These are phyloP conservation scores for Bovichtus variegatus DNA, from an alignment of 2,797 vertebrate genomes.

Conservation along the genomic window DNA sequence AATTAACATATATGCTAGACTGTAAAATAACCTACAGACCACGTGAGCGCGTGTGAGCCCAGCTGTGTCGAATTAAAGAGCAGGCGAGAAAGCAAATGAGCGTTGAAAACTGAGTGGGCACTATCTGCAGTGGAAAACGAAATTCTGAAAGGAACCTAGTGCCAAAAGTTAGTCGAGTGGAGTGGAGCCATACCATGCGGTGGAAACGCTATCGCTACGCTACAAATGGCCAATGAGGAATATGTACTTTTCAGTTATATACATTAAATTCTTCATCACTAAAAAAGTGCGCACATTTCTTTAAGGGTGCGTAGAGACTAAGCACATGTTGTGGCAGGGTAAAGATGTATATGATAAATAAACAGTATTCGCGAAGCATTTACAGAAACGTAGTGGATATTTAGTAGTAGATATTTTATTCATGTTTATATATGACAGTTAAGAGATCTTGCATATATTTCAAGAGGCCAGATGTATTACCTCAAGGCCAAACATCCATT, in stretches of 20 bases:
- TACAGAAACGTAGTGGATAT: background rate
- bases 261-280: background rate
- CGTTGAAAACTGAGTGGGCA: too few species aligned
- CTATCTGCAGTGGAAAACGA: too few species aligned
- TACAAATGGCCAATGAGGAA: background rate
- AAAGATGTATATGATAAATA: background rate
- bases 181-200: too few species aligned
- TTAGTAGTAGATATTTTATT: background rate
- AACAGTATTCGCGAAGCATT: background rate
- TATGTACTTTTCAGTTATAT: background rate
- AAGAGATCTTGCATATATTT: conserved; percentile 14
- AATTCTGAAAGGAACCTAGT: too few species aligned
- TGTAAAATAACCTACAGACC: too few species aligned
- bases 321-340: background rate
- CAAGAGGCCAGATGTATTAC: conserved; percentile 18
- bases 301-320: background rate
- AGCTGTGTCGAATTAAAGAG: too few species aligned
- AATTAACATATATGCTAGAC: too few species aligned
- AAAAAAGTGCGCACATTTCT: background rate
- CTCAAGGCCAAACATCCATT: conserved; percentile 34
- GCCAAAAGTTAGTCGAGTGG: too few species aligned
- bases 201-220: too few species aligned
- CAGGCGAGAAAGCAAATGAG: too few species aligned
- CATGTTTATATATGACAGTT: background rate
- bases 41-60: too few species aligned